A percentile compares a stretch with the other conserved stretches of the same genome.
These are phyloP conservation scores for Notechis scutatus DNA, from an alignment of 2,113 vertebrate species.

Conservation along the genomic window DNA sequence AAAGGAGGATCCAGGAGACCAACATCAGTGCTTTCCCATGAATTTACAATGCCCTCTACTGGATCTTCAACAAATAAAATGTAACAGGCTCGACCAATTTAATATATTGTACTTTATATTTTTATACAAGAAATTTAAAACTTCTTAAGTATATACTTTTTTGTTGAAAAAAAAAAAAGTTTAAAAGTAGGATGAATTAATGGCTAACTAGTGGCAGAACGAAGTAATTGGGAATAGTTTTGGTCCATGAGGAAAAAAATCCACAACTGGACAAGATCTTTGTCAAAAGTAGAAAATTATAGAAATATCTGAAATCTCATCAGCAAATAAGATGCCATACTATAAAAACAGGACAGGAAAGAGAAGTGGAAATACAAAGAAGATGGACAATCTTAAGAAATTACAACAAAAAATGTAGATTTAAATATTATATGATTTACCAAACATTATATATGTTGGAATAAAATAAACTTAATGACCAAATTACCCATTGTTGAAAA, in stretches of 20 bases:
- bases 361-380: background rate
- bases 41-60: conserved; percentile 88
- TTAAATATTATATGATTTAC: background rate
- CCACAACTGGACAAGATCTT: background rate
- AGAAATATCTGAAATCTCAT: background rate
- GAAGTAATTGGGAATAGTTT: background rate
- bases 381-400: background rate
- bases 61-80: conserved; percentile 61
- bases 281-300: background rate
- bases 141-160: background rate
- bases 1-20: conserved; percentile 65
- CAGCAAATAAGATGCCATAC: background rate
- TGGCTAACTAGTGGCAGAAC: background rate
- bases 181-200: background rate
- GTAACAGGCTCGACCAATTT: conserved; percentile 31
- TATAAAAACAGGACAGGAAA: background rate
- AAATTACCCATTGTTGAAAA: background rate
- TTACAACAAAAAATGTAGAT: background rate
- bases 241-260: background rate
- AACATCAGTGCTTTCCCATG: conserved; percentile 44
- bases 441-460: background rate
- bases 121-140: conserved; percentile 34
- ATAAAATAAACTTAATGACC: background rate
- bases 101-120: conserved; percentile 16
- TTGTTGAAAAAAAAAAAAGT: background rate